Evolutionary conservation across 2,888 invertebrate genomes (phyloP).

Genomic region (Polymixis flavicincta): DNA sequence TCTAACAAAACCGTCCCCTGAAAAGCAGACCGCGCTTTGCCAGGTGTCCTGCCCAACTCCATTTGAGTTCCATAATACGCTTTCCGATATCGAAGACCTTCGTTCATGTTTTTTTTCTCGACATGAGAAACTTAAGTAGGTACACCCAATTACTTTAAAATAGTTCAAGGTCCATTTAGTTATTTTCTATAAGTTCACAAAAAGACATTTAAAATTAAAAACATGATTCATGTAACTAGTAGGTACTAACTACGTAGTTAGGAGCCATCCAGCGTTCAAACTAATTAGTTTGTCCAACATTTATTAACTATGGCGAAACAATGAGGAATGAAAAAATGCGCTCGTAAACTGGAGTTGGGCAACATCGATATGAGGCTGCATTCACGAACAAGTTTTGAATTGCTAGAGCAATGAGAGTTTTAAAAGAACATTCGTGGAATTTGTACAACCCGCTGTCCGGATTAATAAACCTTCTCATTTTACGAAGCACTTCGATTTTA

Average conservation of each 20-base stretch:
- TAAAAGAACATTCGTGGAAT: slow-evolving; percentile 21
- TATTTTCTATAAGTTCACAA: slow-evolving; percentile 14
- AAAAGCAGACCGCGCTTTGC: too few species aligned
- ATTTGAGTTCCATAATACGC: too few species aligned
- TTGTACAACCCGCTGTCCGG: neutral
- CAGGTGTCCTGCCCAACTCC: too few species aligned
- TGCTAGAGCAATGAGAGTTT: slow-evolving; percentile 22
- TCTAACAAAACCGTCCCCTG: neutral
- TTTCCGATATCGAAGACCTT: too few species aligned
- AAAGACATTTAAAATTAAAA: slow-evolving; percentile 32
- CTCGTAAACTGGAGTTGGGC: slow-evolving; percentile 4
- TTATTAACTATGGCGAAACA: slow-evolving; percentile 39
- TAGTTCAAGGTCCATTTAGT: neutral
- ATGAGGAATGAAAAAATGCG: slow-evolving; percentile 37
- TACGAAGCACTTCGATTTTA: neutral
- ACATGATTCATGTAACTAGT: slow-evolving; percentile 3
- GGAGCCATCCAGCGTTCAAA: slow-evolving; percentile 14
- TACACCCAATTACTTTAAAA: neutral
- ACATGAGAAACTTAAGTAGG: neutral
- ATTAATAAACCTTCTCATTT: slow-evolving; percentile 14
- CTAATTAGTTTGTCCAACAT: slow-evolving; percentile 42
- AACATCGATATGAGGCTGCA: slow-evolving; percentile 18
- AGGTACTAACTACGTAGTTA: too few species aligned
- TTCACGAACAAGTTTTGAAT: slow-evolving; percentile 35
- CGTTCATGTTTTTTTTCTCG: too few species aligned